These are phyloP conservation scores for Lasioglossum malachurum DNA, from an alignment of 2,888 invertebrate genomes.

Conservation along the genomic window DNA sequence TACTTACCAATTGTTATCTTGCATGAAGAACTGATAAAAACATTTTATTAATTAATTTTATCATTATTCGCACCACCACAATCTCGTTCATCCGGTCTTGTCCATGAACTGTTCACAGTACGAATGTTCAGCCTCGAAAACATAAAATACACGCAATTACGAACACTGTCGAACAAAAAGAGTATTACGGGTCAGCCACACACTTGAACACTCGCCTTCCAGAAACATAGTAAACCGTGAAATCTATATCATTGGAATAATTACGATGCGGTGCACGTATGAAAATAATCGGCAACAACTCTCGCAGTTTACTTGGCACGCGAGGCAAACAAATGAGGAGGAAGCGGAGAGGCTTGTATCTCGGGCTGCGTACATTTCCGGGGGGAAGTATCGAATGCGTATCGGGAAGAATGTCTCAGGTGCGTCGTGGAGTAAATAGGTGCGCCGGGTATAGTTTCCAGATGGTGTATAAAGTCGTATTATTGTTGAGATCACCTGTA, in stretches of 20 bases:
- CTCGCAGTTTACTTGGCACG: not conserved
- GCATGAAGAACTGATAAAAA: no score
- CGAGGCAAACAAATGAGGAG: not conserved
- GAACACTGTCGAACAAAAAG: no score
- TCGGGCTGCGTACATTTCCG: not conserved
- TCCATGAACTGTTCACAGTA: no score
- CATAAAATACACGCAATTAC: no score
- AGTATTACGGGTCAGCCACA: no score
- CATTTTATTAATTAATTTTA: no score
- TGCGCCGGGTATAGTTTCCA: not conserved
- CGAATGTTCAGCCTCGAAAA: no score
- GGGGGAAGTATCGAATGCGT: not conserved
- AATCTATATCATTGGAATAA: not conserved
- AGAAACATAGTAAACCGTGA: not conserved
- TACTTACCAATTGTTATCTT: no score
- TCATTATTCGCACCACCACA: no score
- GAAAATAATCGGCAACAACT: not conserved
- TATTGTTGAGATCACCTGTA: constrained; percentile 25
- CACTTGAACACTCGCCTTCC: no score
- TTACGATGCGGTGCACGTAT: not conserved
- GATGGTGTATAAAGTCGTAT: constrained; percentile 1
- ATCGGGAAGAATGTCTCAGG: not conserved
- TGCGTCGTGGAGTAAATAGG: not conserved
- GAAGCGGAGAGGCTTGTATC: not conserved
- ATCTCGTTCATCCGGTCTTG: no score